These are phyloP conservation scores for Anthopleura sola DNA, from an alignment of 64 coral and sea anemone genomes.

Conservation along the genomic window DNA sequence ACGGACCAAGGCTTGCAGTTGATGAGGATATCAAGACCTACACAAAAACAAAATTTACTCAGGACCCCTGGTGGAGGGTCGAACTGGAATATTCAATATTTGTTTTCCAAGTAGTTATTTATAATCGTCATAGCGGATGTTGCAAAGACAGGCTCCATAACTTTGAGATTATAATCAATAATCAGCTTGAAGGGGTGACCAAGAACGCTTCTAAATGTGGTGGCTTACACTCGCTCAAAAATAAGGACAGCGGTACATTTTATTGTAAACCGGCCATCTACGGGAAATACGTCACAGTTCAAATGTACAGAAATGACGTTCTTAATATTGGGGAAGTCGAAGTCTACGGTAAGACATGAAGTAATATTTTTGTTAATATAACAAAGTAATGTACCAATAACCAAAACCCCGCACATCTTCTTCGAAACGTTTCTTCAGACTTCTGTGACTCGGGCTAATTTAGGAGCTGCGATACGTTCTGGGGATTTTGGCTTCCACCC, in stretches of 20 bases:
- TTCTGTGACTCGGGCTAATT: no score
- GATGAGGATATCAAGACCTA: not conserved
- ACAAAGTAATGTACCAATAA: no score
- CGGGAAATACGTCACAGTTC: not conserved
- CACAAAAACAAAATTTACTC: not conserved
- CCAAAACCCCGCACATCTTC: no score
- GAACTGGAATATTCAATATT: not conserved
- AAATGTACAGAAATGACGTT: not conserved
- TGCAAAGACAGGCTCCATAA: not conserved
- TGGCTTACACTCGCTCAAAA: not conserved
- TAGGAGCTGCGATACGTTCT: no score
- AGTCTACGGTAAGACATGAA: not conserved
- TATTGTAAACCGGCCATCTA: not conserved
- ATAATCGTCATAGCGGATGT: not conserved
- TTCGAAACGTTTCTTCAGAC: no score
- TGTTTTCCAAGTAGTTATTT: not conserved
- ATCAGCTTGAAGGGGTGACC: not conserved
- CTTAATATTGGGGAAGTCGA: not conserved
- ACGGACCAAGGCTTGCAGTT: not conserved
- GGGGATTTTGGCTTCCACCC: no score
- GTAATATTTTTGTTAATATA: no score
- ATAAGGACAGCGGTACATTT: not conserved
- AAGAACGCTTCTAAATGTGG: not conserved
- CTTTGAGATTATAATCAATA: not conserved
- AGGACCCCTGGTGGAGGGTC: slow-evolving; percentile 12